Evolutionary conservation across 2,888 invertebrate species (phyloP), one percentile per base, ranked within the genome.

Genomic region (Lithosia quadra): DNA sequence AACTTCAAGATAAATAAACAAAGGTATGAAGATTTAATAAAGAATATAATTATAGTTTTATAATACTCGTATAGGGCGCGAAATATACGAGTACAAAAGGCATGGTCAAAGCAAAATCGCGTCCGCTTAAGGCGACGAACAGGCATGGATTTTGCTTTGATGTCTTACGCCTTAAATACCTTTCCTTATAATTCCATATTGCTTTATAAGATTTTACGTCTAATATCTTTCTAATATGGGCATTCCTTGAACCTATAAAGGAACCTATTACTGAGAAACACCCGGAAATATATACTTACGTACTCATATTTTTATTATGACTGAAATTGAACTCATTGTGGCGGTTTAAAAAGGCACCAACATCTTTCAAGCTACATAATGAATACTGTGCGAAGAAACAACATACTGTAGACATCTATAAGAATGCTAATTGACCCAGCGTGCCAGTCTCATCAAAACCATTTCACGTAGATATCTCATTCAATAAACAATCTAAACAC

Each of bases 341-440:
- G 18, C 4, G 10, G n/a, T 3, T 33, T 58, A 33, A 28, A 33
- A 58, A 28, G 4, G 33, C 18, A 34, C 8, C 18, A 58, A 33
- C 57, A 34, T 15, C 7, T 7, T 57, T 70, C 67, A 69, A 69
- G 55, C 67, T 71, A 67, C 78, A 78, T 68, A n/a, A 72, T 79
- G 77, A 77, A 84, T 72, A 58, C 74, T 65, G 73, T 76, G 78
- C 75, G 73, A 75, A 75, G 81, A 77, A 82, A 76, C 74, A 75
- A 67, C 18, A 58, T 18, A 75, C 81, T 81, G 78, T 75, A 78
- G 86, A 83, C 82, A 79, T 81, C 81, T 83, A 78, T 80, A 82
- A 84, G 88, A 90, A 90, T 90, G 87, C 87, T 90, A 90, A 90
- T 90, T 88, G 88, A 81, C 78, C 77, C 79, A 82, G 77, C 83